Conservation (phyloP, 2,888 invertebrate genomes). For the Ophion obscuratus region DNA sequence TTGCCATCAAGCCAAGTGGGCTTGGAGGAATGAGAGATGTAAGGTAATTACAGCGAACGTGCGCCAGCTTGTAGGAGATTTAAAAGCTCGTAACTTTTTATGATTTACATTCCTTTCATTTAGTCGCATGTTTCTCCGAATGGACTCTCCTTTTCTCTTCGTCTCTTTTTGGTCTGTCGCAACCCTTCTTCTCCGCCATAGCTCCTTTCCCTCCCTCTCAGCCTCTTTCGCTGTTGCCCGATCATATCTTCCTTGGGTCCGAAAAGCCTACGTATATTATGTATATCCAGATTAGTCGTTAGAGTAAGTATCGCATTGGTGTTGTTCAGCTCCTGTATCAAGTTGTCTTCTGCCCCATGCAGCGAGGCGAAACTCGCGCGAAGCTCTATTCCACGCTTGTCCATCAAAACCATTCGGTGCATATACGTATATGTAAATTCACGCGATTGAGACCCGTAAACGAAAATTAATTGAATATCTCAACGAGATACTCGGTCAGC, state of each 20-base stretch:
- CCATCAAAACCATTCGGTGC: conserved; percentile 42
- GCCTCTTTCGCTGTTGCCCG: neutral
- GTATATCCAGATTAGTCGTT: neutral
- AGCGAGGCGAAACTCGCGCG: conserved; percentile 40
- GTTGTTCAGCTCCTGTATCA: no score
- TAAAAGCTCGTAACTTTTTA: conserved; percentile 84
- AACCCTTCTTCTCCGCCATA: conserved; percentile 25
- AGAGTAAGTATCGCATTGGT: neutral
- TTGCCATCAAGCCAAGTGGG: conserved; percentile 72
- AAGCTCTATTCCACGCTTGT: conserved; percentile 39
- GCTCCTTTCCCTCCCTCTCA: neutral
- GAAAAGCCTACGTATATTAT: conserved; percentile 21
- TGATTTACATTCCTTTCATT: conserved; percentile 84
- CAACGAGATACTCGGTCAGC: conserved; percentile 57
- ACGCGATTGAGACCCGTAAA: conserved; percentile 25
- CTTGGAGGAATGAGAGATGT: conserved; percentile 82
- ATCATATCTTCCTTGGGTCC: conserved; percentile 38
- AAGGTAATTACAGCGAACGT: conserved; percentile 84
- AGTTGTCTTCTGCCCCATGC: no score
- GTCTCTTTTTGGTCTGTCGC: conserved; percentile 44
- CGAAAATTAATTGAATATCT: conserved; percentile 64
- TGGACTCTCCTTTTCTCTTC: conserved; percentile 73
- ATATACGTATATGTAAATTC: neutral
- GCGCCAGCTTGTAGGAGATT: conserved; percentile 84
- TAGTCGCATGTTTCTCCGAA: conserved; percentile 81